These are phyloP conservation scores for Mormyrus lacerda DNA, from an alignment of 2,113 vertebrate genomes.

Conservation along the genomic window DNA sequence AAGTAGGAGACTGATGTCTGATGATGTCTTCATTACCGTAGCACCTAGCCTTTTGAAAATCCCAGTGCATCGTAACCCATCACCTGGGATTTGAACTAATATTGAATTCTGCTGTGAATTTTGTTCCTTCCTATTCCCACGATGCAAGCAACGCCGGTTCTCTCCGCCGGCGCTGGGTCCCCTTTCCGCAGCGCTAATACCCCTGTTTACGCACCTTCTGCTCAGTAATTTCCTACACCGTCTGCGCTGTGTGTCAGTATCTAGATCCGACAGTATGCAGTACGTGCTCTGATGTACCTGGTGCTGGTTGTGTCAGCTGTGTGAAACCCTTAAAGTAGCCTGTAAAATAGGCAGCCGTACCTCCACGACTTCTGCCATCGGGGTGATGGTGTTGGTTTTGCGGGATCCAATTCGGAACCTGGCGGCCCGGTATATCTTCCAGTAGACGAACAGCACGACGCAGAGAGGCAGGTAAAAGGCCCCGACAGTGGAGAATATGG, in stretches of 20 bases:
- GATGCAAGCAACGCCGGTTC: no score
- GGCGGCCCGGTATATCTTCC: slow-evolving; percentile 94
- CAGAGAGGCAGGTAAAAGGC: slow-evolving; percentile 92
- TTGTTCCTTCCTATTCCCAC: background rate
- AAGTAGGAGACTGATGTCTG: background rate
- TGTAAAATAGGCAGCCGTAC: slow-evolving; percentile 37
- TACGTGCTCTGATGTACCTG: background rate
- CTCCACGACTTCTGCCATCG: slow-evolving; percentile 68
- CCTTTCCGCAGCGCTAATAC: background rate
- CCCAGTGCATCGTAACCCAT: background rate
- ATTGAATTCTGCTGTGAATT: background rate
- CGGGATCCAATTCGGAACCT: slow-evolving; percentile 77
- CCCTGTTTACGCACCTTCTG: background rate
- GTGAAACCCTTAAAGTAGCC: background rate
- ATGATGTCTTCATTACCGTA: background rate
- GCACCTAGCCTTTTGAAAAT: background rate
- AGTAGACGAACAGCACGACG: slow-evolving; percentile 93
- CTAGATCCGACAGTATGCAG: background rate
- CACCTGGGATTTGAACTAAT: background rate
- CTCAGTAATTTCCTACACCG: background rate
- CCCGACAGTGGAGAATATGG: slow-evolving; percentile 90
- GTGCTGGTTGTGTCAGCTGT: background rate
- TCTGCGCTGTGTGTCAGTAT: background rate
- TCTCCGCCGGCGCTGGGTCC: background rate
- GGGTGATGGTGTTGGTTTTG: slow-evolving; percentile 81